phyloP scores from a whole-genome alignment of 2,888 invertebrate species.

The Theodoxus fluviatilis region DNA sequence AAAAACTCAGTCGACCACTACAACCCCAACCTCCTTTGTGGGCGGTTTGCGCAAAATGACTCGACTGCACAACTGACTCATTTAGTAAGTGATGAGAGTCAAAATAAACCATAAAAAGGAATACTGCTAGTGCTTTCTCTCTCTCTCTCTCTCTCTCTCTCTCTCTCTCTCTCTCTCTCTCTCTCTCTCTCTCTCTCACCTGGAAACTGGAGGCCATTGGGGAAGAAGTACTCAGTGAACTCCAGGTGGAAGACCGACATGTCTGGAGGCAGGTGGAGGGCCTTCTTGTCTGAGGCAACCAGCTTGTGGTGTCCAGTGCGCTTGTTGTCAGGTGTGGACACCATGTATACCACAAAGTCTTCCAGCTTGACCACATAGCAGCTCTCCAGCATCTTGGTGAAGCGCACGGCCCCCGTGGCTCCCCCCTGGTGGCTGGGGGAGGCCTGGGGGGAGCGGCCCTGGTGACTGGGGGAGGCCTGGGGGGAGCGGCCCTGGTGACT shows the following conservation, averaged over 20 bases:
- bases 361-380: slow-evolving; percentile 88
- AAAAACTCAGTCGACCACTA: no score
- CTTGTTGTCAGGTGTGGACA: slow-evolving; percentile 73
- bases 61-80: no score
- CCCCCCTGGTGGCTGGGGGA: slow-evolving; percentile 31
- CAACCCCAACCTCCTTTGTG: no score
- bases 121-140: no score
- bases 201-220: slow-evolving; percentile 72
- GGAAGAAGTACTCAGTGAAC: slow-evolving; percentile 90
- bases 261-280: slow-evolving; percentile 86
- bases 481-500: slow-evolving; percentile 24
- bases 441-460: slow-evolving; percentile 30
- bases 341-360: slow-evolving; percentile 87
- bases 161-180: no score
- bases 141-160: no score
- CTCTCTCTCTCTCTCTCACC: no score
- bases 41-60: no score
- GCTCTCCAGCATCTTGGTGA: slow-evolving; percentile 80
- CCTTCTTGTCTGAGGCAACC: slow-evolving; percentile 70
- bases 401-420: slow-evolving; percentile 28
- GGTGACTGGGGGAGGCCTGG: slow-evolving; percentile 22
- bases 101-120: no score
- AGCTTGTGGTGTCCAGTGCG: slow-evolving; percentile 79
- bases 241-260: slow-evolving; percentile 93
- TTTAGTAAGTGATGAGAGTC: no score